Conservation (phyloP, 2,113 vertebrate genomes). For the Turdus rufiventris region DNA sequence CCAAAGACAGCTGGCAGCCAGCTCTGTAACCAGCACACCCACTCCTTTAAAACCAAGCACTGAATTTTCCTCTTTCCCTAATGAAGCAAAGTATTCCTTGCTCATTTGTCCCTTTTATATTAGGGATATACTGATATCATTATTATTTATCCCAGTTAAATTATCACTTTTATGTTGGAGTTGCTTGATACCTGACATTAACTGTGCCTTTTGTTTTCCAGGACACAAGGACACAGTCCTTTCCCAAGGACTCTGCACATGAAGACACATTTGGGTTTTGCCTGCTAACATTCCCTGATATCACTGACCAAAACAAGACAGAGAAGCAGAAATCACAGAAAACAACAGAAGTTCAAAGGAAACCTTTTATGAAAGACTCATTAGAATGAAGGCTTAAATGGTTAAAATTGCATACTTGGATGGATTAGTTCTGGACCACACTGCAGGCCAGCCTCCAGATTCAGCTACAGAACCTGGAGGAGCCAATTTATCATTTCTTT, state of each 20-base stretch:
- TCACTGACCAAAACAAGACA: background rate
- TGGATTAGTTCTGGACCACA: background rate
- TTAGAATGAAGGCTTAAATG: background rate
- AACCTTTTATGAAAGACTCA: background rate
- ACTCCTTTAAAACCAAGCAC: background rate
- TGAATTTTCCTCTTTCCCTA: background rate
- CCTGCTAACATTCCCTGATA: background rate
- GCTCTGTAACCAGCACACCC: background rate
- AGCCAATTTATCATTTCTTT: background rate
- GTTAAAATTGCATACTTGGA: background rate
- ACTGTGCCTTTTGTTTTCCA: background rate
- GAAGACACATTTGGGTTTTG: background rate
- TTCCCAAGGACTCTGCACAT: background rate
- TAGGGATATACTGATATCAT: accelerated
- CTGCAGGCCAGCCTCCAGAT: background rate
- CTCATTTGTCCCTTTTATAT: background rate
- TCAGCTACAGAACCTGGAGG: background rate
- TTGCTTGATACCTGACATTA: background rate
- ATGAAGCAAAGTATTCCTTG: background rate
- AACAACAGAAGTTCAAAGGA: background rate
- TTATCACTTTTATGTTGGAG: background rate
- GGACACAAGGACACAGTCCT: background rate
- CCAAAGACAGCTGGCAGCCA: background rate
- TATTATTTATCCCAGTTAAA: background rate
- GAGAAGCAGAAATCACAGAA: background rate